Conservation (phyloP, 2,797 vertebrate species). For the Poecilia picta region DNA sequence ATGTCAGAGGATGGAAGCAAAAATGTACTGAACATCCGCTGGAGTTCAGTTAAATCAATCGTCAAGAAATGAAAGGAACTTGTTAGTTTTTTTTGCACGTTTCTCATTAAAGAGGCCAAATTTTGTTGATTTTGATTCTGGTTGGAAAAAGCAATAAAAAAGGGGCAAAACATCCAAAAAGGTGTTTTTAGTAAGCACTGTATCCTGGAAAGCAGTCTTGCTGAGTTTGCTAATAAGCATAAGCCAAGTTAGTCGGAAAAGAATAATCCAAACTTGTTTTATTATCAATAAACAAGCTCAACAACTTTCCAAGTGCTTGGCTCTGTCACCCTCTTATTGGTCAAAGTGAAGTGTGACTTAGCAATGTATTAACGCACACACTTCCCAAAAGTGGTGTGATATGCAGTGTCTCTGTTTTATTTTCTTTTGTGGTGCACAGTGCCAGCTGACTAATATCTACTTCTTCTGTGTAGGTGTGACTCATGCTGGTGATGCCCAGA, state of each 20-base stretch:
- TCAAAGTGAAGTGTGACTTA: neutral
- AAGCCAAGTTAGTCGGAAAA: neutral
- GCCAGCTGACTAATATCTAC: neutral
- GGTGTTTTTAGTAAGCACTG: neutral
- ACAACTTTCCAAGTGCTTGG: neutral
- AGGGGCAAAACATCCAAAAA: too few species aligned
- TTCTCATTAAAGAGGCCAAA: too few species aligned
- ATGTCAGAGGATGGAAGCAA: neutral
- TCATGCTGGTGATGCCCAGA: neutral
- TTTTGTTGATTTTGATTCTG: too few species aligned
- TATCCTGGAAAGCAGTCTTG: neutral
- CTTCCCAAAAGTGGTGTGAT: neutral
- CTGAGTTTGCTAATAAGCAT: neutral
- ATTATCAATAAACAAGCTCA: neutral
- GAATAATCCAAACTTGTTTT: conserved; percentile 4
- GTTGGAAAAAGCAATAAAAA: too few species aligned
- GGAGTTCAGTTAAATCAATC: neutral
- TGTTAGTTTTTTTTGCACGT: too few species aligned
- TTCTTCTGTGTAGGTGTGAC: neutral
- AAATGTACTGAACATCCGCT: neutral
- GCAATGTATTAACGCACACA: neutral
- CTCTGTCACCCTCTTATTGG: neutral
- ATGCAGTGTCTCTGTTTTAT: neutral
- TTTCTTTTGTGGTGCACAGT: too few species aligned
- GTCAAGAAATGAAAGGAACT: neutral